Percentiles rank a stretch among this genome's conserved stretches.
Conservation (phyloP, 1,140 invertebrate species). For the Eueides isabella region DNA sequence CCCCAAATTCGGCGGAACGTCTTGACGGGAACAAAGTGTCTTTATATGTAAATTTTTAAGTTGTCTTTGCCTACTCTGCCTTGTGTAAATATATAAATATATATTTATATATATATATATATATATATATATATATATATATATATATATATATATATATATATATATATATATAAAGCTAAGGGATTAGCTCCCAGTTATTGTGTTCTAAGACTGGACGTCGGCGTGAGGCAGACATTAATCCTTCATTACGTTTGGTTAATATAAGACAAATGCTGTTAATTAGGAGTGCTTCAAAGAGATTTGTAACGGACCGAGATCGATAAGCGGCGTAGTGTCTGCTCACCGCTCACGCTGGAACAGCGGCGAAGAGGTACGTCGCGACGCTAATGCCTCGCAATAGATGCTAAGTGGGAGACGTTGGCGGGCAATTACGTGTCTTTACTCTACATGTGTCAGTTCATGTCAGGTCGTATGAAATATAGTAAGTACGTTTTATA, state of each 20-base stretch:
- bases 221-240: constrained; percentile 13
- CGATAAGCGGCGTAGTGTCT: neutral
- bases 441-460: neutral
- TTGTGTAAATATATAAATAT: too few species aligned
- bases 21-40: too few species aligned
- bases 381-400: constrained; percentile 11
- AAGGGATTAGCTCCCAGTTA: constrained; percentile 5
- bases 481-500: too few species aligned
- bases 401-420: neutral
- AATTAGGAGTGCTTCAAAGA: constrained; percentile 14
- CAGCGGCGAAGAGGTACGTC: neutral
- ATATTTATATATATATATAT: neutral
- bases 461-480: too few species aligned
- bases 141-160: neutral
- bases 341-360: too few species aligned
- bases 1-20: too few species aligned
- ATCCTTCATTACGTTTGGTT: constrained; percentile 22
- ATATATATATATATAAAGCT: neutral
- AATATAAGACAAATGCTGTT: constrained; percentile 16
- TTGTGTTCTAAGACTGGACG: neutral
- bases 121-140: neutral
- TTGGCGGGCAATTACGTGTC: neutral
- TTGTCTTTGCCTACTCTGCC: too few species aligned
- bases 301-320: constrained; percentile 6
- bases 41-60: too few species aligned